Percentiles rank a stretch among this genome's conserved stretches.
These are phyloP conservation scores for Brachionus angularis DNA, from an alignment of 1,140 invertebrate genomes.

Conservation along the genomic window DNA sequence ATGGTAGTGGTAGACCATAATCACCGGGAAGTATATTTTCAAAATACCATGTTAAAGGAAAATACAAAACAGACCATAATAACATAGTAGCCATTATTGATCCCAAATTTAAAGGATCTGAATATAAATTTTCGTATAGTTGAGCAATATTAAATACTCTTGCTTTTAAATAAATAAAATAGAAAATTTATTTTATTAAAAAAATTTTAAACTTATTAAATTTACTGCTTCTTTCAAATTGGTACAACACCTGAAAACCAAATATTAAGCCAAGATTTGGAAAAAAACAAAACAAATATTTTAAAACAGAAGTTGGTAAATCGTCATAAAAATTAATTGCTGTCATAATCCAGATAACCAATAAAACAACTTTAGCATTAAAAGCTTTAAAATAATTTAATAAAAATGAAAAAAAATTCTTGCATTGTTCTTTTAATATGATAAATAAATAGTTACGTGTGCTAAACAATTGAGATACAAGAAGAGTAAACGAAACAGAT, in stretches of 20 bases:
- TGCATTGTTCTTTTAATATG: background rate
- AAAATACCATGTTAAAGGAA: conserved; percentile 64
- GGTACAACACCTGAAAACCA: conserved; percentile 23
- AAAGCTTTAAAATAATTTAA: conserved; percentile 1
- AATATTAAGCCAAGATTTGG: conserved; percentile 33
- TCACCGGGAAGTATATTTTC: conserved; percentile 68
- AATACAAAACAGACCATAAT: conserved; percentile 35
- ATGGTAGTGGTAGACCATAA: conserved; percentile 66
- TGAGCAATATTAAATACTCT: background rate
- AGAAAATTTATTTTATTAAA: background rate
- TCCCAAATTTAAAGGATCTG: conserved; percentile 19
- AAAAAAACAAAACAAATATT: conserved; percentile 25
- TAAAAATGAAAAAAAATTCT: background rate
- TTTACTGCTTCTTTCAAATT: conserved; percentile 36
- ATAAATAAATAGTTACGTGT: conserved; percentile 34
- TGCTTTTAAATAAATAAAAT: no score
- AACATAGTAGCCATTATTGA: conserved; percentile 9
- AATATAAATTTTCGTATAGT: conserved; percentile 25
- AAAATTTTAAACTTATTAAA: background rate
- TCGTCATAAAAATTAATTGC: conserved; percentile 39
- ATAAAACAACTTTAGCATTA: conserved; percentile 7
- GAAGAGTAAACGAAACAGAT: conserved; percentile 29
- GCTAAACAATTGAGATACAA: conserved; percentile 33
- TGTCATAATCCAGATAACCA: conserved; percentile 33
- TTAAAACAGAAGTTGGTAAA: conserved; percentile 16